phyloP scores from a whole-genome alignment of 2,113 vertebrate genomes.

The Spea multiplicata region DNA sequence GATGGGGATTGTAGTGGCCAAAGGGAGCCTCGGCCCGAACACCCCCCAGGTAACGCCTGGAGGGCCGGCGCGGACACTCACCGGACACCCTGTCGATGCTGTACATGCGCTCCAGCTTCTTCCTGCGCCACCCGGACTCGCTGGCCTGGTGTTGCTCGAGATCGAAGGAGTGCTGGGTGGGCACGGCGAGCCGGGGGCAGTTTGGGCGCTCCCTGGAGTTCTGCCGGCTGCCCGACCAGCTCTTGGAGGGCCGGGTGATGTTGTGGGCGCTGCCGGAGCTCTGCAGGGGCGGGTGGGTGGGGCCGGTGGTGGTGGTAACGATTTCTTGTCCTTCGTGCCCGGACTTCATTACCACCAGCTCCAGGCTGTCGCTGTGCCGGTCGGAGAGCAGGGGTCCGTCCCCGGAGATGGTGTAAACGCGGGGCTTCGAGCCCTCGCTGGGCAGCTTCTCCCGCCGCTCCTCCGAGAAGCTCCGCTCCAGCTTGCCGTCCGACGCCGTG shows the following conservation, averaged over 20 bases:
- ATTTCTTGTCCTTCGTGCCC: conserved; percentile 58
- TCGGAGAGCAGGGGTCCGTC: conserved; percentile 82
- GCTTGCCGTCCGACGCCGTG: conserved; percentile 66
- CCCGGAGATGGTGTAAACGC: conserved; percentile 86
- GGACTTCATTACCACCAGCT: conserved; percentile 81
- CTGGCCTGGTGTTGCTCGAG: conserved; percentile 71
- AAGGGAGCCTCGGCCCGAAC: no score
- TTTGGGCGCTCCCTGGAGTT: conserved; percentile 73
- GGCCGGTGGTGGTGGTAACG: conserved; percentile 62
- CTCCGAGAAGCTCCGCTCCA: conserved; percentile 76
- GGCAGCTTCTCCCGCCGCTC: conserved; percentile 68
- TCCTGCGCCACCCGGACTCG: conserved; percentile 69
- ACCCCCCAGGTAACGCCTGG: no score
- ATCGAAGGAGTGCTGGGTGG: conserved; percentile 80
- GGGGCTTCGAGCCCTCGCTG: conserved; percentile 71
- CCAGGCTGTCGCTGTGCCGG: conserved; percentile 75
- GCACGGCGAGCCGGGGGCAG: conserved; percentile 67
- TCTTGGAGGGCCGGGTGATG: conserved; percentile 68
- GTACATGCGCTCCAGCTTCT: conserved; percentile 91
- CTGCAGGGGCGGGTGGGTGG: conserved; percentile 73
- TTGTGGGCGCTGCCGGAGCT: conserved; percentile 70
- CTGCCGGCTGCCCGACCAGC: conserved; percentile 73
- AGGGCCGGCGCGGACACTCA: conserved; percentile 48
- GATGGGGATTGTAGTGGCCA: not conserved
- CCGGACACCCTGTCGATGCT: conserved; percentile 86